These are phyloP conservation scores for Dichetophora obliterata DNA, from an alignment of 2,888 invertebrate species.

Conservation along the genomic window DNA sequence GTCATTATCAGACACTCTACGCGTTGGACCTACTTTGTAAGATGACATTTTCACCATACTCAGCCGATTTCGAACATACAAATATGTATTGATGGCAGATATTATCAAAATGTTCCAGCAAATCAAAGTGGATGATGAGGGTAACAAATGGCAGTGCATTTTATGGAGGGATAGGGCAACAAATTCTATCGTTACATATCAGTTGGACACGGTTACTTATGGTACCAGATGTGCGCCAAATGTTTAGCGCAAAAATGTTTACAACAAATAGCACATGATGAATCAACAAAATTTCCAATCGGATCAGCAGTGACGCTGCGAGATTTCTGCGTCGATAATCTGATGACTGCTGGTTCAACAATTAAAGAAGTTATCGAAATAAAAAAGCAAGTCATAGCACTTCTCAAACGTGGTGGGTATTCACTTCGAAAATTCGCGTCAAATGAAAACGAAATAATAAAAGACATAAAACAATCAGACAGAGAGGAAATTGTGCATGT, in stretches of 20 bases:
- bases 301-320: background rate
- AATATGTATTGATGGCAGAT: conserved; percentile 15
- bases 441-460: no score
- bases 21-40: conserved; percentile 37
- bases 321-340: background rate
- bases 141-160: background rate
- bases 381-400: background rate
- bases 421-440: no score
- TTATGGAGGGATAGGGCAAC: background rate
- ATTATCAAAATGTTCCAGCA: conserved; percentile 22
- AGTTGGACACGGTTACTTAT: no score
- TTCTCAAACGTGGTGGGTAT: no score
- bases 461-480: no score
- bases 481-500: no score
- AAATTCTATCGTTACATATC: background rate
- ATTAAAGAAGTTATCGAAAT: conserved; percentile 23
- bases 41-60: conserved; percentile 7
- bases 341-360: background rate
- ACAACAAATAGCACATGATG: no score
- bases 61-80: conserved; percentile 1
- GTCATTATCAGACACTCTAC: conserved; percentile 33
- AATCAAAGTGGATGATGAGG: conserved; percentile 8
- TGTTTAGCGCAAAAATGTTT: no score
- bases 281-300: background rate
- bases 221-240: no score